These are phyloP conservation scores for Miniopterus natalensis DNA, from an alignment of 2,113 vertebrate species.

Conservation along the genomic window DNA sequence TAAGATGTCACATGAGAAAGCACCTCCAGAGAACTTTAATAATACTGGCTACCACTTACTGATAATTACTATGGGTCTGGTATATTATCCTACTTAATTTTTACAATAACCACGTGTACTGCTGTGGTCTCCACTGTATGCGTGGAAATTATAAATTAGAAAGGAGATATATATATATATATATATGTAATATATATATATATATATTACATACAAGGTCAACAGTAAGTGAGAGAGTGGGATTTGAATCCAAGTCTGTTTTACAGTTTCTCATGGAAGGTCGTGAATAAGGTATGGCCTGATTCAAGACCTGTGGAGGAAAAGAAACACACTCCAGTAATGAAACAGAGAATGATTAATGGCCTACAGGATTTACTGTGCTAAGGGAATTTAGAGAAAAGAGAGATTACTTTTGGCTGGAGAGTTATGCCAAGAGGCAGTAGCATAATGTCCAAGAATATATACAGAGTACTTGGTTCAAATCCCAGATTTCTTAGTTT, in stretches of 20 bases:
- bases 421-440: constrained; percentile 30
- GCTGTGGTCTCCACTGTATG: not conserved
- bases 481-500: constrained; percentile 30
- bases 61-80: not conserved
- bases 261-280: not conserved
- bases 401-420: not conserved
- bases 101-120: not conserved
- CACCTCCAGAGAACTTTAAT: not conserved
- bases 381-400: constrained; percentile 57
- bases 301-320: not conserved
- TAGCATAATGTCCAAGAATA: not conserved
- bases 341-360: not conserved
- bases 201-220: not conserved
- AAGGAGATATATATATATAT: not conserved
- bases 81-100: not conserved
- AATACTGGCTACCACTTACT: not conserved
- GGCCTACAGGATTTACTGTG: constrained; percentile 3
- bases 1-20: constrained; percentile 13
- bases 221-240: not conserved
- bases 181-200: too few relatives aligned
- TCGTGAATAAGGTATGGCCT: not conserved
- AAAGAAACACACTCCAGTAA: constrained; percentile 3
- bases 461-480: constrained; percentile 31
- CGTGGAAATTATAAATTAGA: not conserved
- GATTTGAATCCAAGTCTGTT: constrained; percentile 34